Base-by-base conservation (phyloP, 2,113 vertebrate genomes). In the Climacteris rufus region DNA sequence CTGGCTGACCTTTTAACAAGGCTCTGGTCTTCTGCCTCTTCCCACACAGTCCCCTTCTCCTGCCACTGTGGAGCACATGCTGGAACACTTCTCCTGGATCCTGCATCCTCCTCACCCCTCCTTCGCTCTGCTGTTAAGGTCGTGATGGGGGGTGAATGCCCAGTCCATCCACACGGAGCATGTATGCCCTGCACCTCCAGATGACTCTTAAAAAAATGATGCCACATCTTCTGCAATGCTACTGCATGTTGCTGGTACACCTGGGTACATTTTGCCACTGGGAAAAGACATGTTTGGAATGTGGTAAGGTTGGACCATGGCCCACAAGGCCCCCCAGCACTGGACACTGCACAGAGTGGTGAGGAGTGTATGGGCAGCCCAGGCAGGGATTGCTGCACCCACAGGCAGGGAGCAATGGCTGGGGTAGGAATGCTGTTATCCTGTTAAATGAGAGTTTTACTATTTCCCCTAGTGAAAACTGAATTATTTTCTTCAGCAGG, bases 1-100 rank as follows among this genome's bases (percentile, higher is more conserved):
- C 60, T 79, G 77, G 59, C 54, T 82, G 92, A 77, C 81, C 85
- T 97, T 96, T 93, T 88, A 80, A 78, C 93, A 65, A 94, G n/a
- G 31, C 42, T 92, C 75, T 15, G 31, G 39, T 61, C 59, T 83
- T 64, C 84, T 74, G 30, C 75, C 86, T 66, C 70, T 52, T 81
- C 84, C 47, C 81, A 53, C 50, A 54, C 45, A 4, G 7, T 82
- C 11, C 14, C 17, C 64, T 83, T 69, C 60, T 75, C 24, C 63
- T 75, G 71, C 66, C 5, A 35, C 91, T n/a, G 56, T 24, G 10
- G 77, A 53, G 47, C 82, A 50, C 31, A 31, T 16, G 28, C 50
- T 17, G 22, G 64, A 76, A 61, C 22, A 6, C 13, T 68, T 39
- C 13, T 69, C 44, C 68, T 9, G 8, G 45, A 40, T 54, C 9